Base-by-base conservation (phyloP, 1,140 invertebrate genomes). In the Tenebrio molitor region DNA sequence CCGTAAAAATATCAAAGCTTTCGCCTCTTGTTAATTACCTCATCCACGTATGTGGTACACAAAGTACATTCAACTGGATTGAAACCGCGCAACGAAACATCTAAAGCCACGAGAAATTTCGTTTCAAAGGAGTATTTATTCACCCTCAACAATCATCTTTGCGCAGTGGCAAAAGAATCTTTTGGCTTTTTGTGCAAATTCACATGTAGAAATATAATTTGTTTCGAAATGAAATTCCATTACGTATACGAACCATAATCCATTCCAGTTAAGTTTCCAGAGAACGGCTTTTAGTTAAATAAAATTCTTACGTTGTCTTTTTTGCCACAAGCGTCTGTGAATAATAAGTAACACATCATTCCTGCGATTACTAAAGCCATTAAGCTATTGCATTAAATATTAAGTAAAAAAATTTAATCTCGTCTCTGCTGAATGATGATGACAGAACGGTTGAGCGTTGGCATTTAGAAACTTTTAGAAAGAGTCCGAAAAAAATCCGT, bases 271-370 rank as follows among this genome's bases (percentile, higher is more conserved):
- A 46, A 19, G 14, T 46, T 46, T 46, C 42, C 10, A 4, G 2
- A 16, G 15, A 46, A 19, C 5, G 17, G 42, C 42, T 46, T 46
- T 46, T 46, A 46, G 42, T 46, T 1, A 46, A 46, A 46, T 46
- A 46, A 46, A 46, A 46, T 46, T 46, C 42, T 46, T 46, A 3
- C 42, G 16, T 7, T 46, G 14, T 17, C 14, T 46, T 46, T 46
- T 46, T 46, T 46, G 16, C 12, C 16, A 46, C 2, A 2, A 17
- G 16, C 14, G 4, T 17, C 42, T 17, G 42, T 46, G 42, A 46
- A 46, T 46, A 46, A 41, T n/a, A 41, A n/a, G 15, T 46, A 46
- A 17, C 42, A 39, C 36, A 39, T 46, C 15, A 6, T 19, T 46
- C 16, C 15, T 19, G 1, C 17, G 42, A 46, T 46, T 46, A 46